Percentiles rank a stretch among this genome's conserved stretches.
phyloP scores from a whole-genome alignment of 2,113 vertebrate genomes.

The Myanophis thanlyinensis region DNA sequence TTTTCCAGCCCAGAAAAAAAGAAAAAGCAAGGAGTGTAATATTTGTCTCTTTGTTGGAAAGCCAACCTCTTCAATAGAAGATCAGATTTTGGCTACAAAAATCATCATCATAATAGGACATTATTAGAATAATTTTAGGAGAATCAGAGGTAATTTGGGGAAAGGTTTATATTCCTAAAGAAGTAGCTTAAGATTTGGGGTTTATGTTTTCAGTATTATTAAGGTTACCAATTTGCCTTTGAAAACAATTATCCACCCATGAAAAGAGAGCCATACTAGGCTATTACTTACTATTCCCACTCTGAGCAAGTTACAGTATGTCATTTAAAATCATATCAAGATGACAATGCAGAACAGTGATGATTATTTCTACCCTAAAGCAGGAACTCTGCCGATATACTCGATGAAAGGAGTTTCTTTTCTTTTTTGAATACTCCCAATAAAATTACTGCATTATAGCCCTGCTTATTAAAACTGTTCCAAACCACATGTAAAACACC shows the following conservation, averaged over 20 bases:
- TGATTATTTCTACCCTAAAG: not conserved
- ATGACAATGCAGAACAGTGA: not conserved
- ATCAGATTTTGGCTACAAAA: not conserved
- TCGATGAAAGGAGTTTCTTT: not conserved
- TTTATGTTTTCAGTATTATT: not conserved
- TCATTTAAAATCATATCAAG: not conserved
- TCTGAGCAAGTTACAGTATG: not conserved
- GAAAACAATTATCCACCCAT: not conserved
- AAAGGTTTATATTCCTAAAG: not conserved
- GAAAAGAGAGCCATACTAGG: not conserved
- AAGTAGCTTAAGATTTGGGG: too few species aligned
- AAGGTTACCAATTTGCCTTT: not conserved
- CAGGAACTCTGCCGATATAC: not conserved
- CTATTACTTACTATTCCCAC: not conserved
- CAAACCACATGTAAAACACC: not conserved
- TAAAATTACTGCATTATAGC: not conserved
- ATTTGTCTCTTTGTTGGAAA: not conserved
- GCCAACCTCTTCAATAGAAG: not conserved
- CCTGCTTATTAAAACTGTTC: not conserved
- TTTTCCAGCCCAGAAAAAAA: constrained; percentile 22
- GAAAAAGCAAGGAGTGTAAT: not conserved
- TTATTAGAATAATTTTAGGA: not conserved
- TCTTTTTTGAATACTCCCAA: not conserved
- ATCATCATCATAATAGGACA: not conserved
- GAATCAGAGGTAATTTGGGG: not conserved